Conservation (phyloP, 2,113 vertebrate genomes). For the Clarias gariepinus region DNA sequence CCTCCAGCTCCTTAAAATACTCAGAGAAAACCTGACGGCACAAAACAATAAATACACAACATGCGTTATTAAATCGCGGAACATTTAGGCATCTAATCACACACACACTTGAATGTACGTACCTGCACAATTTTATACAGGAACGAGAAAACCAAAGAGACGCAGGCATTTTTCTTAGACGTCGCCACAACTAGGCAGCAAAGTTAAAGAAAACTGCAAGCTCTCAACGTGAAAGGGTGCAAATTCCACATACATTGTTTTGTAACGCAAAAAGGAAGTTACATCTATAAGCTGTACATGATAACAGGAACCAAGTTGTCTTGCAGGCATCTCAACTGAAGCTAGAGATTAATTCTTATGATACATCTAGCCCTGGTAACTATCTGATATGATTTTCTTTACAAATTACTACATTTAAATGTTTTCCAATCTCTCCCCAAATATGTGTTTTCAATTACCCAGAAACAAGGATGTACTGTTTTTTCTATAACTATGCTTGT, state of each 20-base stretch:
- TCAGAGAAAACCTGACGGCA: slow-evolving; percentile 90
- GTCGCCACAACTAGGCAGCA: slow-evolving; percentile 88
- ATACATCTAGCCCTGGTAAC: neutral
- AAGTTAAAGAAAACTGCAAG: slow-evolving; percentile 69
- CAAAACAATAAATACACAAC: neutral
- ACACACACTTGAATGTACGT: too few species aligned
- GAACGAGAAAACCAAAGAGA: slow-evolving; percentile 96
- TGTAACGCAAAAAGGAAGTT: neutral
- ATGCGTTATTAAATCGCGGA: neutral
- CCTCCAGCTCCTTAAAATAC: slow-evolving; percentile 98
- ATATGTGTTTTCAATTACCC: neutral
- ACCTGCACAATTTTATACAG: slow-evolving; percentile 99
- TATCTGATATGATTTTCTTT: neutral
- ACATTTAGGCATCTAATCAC: neutral
- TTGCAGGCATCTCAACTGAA: neutral
- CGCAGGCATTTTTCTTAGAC: slow-evolving; percentile 96
- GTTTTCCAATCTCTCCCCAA: too few species aligned
- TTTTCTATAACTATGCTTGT: neutral
- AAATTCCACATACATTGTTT: neutral
- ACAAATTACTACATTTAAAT: neutral
- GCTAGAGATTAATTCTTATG: neutral
- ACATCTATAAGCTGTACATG: neutral
- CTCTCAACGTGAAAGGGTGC: neutral
- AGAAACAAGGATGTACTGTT: neutral
- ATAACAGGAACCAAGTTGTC: neutral